Base-by-base conservation (phyloP, 2,113 vertebrate genomes). In the Leptobrachium leishanense region DNA sequence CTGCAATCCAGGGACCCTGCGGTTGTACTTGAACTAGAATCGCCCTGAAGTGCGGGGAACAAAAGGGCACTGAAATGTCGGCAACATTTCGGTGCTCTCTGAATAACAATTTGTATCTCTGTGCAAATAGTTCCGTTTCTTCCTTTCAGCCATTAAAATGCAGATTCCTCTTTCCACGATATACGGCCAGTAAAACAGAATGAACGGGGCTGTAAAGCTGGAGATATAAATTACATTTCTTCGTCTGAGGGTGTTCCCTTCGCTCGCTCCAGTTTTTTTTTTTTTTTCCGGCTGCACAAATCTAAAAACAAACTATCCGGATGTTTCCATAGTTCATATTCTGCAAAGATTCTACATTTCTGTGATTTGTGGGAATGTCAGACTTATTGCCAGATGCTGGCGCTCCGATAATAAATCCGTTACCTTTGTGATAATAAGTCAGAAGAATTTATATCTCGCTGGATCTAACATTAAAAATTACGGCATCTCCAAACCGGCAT, bases 361-460 rank as follows among this genome's bases (percentile, higher is more conserved):
- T 62, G 43, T 80, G 71, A 80, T 80, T 80, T 74, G 42, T 80
- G 39, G 53, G 71, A 15, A 31, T 44, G 43, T 54, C 54, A 80
- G 68, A 74, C 71, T 40, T 43, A 44, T 43, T 74, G 64, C 77
- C 63, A 42, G 71, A 44, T 57, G 63, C 78, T 43, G 64, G 43
- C 40, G 13, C 44, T 13, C 11, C 2, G 8, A 55, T 13, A 39
- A 54, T 74, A 74, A 80, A 80, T 74, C 78, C 68, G 64, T 31
- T 74, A 68, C 78, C 71, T 74, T 74, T 68, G 78, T 74, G 72
- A 68, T 74, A 63, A 62, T 80, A 59, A 74, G 53, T 62, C 71
- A 43, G 71, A 68, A 46, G 63, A 68, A 46, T 80, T 68, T 80
- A 68, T 72, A 54, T 80, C 68, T 68, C 68, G 68, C 78, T 68